These are phyloP conservation scores for Caenorhabditis tropicalis DNA, from an alignment of 1,140 invertebrate genomes.

Conservation along the genomic window DNA sequence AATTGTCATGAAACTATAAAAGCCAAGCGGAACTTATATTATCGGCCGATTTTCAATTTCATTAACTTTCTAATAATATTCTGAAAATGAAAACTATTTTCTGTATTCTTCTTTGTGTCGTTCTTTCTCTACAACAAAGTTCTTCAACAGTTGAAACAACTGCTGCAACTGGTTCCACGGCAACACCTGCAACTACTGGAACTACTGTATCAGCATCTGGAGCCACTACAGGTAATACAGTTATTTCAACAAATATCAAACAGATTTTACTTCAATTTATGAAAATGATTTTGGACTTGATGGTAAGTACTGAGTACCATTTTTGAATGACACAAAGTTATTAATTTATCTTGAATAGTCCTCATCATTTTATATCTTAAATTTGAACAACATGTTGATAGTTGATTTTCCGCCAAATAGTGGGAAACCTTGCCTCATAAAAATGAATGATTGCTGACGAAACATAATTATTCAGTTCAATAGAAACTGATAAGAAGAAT, in stretches of 20 bases:
- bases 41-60: not conserved
- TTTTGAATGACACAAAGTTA: too few relatives aligned
- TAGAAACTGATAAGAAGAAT: not conserved
- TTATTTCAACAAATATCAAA: too few relatives aligned
- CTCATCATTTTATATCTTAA: too few relatives aligned
- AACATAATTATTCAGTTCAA: not conserved
- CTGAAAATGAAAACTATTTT: not conserved
- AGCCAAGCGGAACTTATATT: not conserved
- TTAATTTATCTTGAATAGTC: too few relatives aligned
- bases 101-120: not conserved
- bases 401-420: slow-evolving; percentile 14
- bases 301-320: too few relatives aligned
- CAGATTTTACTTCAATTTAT: too few relatives aligned
- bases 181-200: not conserved
- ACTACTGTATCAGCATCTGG: not conserved
- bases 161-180: not conserved
- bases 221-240: not conserved
- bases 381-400: not conserved
- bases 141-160: not conserved
- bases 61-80: not conserved
- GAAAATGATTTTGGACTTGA: too few relatives aligned
- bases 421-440: not conserved
- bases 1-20: not conserved
- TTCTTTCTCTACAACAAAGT: too few relatives aligned
- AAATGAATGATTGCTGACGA: slow-evolving; percentile 28